Evolutionary conservation across 2,797 vertebrate genomes (phyloP), one percentile per base, ranked within the genome.

Genomic region (Chiroxiphia lanceolata): DNA sequence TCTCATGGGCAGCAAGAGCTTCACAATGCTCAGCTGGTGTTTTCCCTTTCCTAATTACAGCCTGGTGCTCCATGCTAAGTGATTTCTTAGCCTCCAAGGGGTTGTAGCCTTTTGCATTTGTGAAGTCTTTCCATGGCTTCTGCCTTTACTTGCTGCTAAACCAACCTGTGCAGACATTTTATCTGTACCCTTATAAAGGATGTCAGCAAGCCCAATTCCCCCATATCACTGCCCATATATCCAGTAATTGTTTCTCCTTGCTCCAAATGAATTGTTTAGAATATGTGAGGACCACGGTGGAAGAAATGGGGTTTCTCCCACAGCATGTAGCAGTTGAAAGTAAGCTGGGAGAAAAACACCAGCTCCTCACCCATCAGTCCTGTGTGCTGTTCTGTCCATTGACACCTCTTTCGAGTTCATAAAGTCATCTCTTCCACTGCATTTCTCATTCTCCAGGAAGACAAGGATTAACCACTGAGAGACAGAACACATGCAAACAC

Each of bases 1-100:
- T 89, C 74, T 87, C 71, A 31, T 2, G 1, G 71, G 64, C 53
- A 90, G 54, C 57, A 78, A 91, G 80, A 91, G 48, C 90, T 94
- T 63, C 74, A 26, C 80, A 79, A 93, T 10, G 60, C 70, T 95
- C 65, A 44, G 31, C 65, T 69, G 57, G 60, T 89, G 78, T 91
- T 94, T 94, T 96, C 95, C 90, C 91, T 92, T 96, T 92, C 85
- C 79, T 94, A 96, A 96, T 95, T 95, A 95, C 83, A 96, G 83
- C 64, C 68, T 76, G 25, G 57, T 69, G 71, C 50, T 91, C 85
- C 74, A 56, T 4, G 33, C 56, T 36, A 36, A 89, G 59, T 33
- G 60, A 90, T 83, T 93, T 84, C 83, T 92, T 38, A 71, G 68
- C 83, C 92, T 96, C 68, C 3, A 0, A 90, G 86, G 83, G 45